These are phyloP conservation scores for Danio kyathit DNA, from an alignment of 2,797 vertebrate species.

Conservation along the genomic window DNA sequence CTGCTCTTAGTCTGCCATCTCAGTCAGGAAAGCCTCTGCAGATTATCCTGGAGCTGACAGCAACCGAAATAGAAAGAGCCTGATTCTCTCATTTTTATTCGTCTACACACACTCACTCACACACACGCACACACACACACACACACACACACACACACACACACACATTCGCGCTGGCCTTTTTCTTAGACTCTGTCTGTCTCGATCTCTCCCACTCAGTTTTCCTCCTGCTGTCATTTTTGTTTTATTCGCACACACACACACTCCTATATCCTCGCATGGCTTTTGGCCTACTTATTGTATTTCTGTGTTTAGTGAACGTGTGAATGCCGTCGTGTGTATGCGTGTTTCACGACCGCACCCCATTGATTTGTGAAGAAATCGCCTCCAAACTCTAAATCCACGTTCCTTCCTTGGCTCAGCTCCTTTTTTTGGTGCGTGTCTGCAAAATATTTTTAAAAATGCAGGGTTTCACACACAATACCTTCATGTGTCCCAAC, in stretches of 20 bases:
- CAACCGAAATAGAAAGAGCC: slow-evolving; percentile 61
- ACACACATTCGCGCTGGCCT: slow-evolving; percentile 27
- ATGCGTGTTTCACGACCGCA: slow-evolving; percentile 33
- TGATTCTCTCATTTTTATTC: slow-evolving; percentile 52
- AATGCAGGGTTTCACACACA: too few relatives aligned
- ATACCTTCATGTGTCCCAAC: too few relatives aligned
- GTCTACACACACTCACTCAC: background rate
- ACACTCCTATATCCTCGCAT: slow-evolving; percentile 63
- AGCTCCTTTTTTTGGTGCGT: slow-evolving; percentile 19
- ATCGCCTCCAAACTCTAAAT: slow-evolving; percentile 53
- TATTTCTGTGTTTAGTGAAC: slow-evolving; percentile 50
- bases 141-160: slow-evolving; percentile 1
- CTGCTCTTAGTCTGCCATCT: slow-evolving; percentile 60
- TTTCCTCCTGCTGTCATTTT: slow-evolving; percentile 37
- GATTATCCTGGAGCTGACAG: slow-evolving; percentile 64
- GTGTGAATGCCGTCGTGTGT: slow-evolving; percentile 15
- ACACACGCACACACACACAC: slow-evolving; percentile 20
- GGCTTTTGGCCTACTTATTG: slow-evolving; percentile 73
- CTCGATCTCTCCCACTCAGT: slow-evolving; percentile 61
- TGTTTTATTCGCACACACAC: slow-evolving; percentile 49
- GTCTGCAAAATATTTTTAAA: slow-evolving; percentile 42
- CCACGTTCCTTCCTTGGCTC: slow-evolving; percentile 27
- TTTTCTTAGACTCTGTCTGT: slow-evolving; percentile 60
- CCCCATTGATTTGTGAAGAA: slow-evolving; percentile 54
- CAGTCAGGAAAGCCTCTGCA: slow-evolving; percentile 53